Base-by-base conservation (phyloP, 2,888 invertebrate genomes). In the Erannis defoliaria region DNA sequence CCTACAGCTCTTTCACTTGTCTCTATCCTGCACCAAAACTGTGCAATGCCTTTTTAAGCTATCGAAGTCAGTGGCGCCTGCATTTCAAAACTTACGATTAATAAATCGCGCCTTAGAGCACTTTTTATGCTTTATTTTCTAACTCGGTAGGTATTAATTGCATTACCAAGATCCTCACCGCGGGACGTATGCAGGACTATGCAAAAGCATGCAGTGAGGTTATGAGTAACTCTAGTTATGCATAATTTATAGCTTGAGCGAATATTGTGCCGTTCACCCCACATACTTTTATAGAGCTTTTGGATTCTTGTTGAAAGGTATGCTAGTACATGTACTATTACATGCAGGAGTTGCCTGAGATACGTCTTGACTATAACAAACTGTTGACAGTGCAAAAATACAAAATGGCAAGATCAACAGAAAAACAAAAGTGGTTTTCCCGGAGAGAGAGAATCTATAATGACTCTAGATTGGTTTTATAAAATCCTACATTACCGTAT, bases 221-320 rank as follows among this genome's bases (percentile, higher is more conserved):
- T 60, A 60, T 61, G 67, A 66, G 60, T 64, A 55, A 58, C 50
- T 64, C 46, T 58, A 56, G 64, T 67, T 64, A 62, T 71, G 67
- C 67, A 71, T 68, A 71, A 68, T 71, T 70, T 67, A 71, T 62
- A 65, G 60, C 31, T 16, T 38, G 21, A 53, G 53, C 33, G 60
- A 58, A 67, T 67, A 71, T 66, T 66, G 53, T 63, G 62, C 53
- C 37, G 54, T 58, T 63, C 50, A 23, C 58, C 49, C 64, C 35
- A 14, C 46, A 55, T 62, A 23, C 42, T 70, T 57, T 31, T 51
- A 63, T 43, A 67, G 55, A 48, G 54, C 65, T 66, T 56, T 63
- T 29, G 38, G 38, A 56, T 67, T 55, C 23, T 40, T 37, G 8
- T 8, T 35, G 5, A 40, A 51, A 6, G 8, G 37, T 9, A 50